Evolutionary conservation across 2,113 vertebrate species (phyloP).

Genomic region (Nettapus auritus): DNA sequence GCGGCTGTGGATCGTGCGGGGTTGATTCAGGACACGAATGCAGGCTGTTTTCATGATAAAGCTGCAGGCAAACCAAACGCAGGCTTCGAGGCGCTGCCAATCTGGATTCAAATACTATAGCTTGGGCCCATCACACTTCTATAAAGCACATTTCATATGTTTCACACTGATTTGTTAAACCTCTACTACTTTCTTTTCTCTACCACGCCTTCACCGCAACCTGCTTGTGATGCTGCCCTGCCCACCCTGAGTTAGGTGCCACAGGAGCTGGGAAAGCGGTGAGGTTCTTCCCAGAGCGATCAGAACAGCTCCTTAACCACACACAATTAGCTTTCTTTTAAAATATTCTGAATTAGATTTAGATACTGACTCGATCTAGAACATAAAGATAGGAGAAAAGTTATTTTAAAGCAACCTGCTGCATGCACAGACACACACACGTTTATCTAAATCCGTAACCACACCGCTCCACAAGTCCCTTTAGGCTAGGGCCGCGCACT

Average conservation of each 20-base stretch:
- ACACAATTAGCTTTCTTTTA: not conserved
- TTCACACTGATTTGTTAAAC: not conserved
- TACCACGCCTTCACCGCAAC: not conserved
- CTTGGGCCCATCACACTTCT: no score
- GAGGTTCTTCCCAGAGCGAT: not conserved
- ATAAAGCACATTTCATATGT: not conserved
- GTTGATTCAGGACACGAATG: not conserved
- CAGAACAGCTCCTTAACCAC: not conserved
- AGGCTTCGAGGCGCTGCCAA: not conserved
- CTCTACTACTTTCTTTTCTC: not conserved
- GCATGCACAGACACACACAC: fast-evolving
- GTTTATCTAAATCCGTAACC: not conserved
- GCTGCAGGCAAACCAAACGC: not conserved
- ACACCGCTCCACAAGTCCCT: not conserved
- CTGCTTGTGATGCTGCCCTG: not conserved
- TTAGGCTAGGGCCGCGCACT: not conserved
- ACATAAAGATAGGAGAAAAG: not conserved
- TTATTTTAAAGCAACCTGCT: not conserved
- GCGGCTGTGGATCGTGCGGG: fast-evolving
- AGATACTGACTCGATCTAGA: not conserved
- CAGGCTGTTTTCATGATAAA: fast-evolving
- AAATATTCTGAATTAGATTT: not conserved
- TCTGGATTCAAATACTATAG: not conserved
- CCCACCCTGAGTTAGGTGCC: not conserved
- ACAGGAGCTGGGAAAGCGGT: not conserved